Evolutionary conservation across 2,888 invertebrate species (phyloP), one percentile per base, ranked within the genome.

Genomic region (Caenorhabditis panamensis): DNA sequence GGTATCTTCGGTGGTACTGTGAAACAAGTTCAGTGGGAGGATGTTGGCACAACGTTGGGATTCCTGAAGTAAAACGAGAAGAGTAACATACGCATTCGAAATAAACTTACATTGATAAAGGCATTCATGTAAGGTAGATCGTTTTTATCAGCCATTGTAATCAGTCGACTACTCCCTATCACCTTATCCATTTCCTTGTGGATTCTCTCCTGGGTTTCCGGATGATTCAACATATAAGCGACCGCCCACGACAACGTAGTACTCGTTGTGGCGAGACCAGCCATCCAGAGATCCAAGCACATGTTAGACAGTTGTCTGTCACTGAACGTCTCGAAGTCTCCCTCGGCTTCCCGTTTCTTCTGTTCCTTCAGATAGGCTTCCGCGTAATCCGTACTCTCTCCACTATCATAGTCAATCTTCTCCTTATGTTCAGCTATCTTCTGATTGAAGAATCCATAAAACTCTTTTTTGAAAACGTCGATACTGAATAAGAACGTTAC

Each of bases 91-190:
- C n/a, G n/a, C n/a, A n/a, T n/a, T n/a, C n/a, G n/a, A n/a, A n/a
- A n/a, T n/a, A n/a, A n/a, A n/a, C n/a, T 49, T 47, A 79, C 82
- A 73, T 82, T 84, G 36, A 86, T 73, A 41, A 86, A 79, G 4
- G 86, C 86, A 18, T 71, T 64, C 47, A 78, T 72, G 51, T 85
- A 86, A 13, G 76, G 68, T 6, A 86, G 71, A n/a, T 63, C 56
- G 28, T 67, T 77, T 63, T 86, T 86, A 63, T 86, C 86, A 28
- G 78, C 71, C 8, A 71, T 82, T 1, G 79, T 82, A n/a, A 87
- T 72, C 8, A 83, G 41, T 20, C 87, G 37, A 37, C 76, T 79
- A 28, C 61, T 51, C 51, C 82, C 86, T 18, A 86, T 81, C 0
- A 84, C 84, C 16, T 73, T 63, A 41, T 84, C 79, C 56, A 86